Percentiles rank a stretch among this genome's conserved stretches.
phyloP scores from a whole-genome alignment of 1,140 invertebrate genomes.

The Antheraea mylitta region DNA sequence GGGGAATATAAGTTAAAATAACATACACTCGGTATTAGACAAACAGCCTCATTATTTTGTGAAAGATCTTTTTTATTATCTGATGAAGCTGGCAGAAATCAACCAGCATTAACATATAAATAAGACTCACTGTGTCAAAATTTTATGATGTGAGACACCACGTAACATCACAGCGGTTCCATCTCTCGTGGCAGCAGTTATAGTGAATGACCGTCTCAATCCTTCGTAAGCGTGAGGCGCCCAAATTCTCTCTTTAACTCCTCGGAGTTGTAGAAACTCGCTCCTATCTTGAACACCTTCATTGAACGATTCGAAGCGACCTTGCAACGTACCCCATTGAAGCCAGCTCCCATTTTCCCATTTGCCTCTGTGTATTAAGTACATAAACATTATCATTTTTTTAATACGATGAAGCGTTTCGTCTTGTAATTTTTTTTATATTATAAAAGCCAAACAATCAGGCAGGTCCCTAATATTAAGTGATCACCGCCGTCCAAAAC shows the following conservation, averaged over 20 bases:
- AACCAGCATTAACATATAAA: no score
- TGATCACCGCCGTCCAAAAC: no score
- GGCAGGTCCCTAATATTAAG: no score
- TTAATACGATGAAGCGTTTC: no score
- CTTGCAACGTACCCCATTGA: slow-evolving; percentile 59
- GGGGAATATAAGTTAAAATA: no score
- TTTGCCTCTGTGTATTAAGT: slow-evolving; percentile 35
- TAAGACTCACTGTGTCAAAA: slow-evolving; percentile 68
- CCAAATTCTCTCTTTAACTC: slow-evolving; percentile 70
- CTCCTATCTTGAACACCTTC: slow-evolving; percentile 39
- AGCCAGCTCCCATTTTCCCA: slow-evolving; percentile 48
- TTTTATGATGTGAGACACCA: slow-evolving; percentile 56
- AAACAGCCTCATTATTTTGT: no score
- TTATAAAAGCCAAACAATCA: no score
- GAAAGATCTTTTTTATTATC: no score
- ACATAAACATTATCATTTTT: no score
- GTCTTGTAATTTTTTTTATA: no score
- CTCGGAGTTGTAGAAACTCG: slow-evolving; percentile 72
- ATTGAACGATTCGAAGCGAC: slow-evolving; percentile 45
- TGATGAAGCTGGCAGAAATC: no score
- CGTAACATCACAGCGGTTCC: slow-evolving; percentile 68
- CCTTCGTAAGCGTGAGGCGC: slow-evolving; percentile 31
- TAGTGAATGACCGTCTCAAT: slow-evolving; percentile 45
- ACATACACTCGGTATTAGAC: no score
- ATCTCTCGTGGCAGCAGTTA: slow-evolving; percentile 56